phyloP scores from a whole-genome alignment of 2,113 vertebrate genomes.

The Scophthalmus maximus region DNA sequence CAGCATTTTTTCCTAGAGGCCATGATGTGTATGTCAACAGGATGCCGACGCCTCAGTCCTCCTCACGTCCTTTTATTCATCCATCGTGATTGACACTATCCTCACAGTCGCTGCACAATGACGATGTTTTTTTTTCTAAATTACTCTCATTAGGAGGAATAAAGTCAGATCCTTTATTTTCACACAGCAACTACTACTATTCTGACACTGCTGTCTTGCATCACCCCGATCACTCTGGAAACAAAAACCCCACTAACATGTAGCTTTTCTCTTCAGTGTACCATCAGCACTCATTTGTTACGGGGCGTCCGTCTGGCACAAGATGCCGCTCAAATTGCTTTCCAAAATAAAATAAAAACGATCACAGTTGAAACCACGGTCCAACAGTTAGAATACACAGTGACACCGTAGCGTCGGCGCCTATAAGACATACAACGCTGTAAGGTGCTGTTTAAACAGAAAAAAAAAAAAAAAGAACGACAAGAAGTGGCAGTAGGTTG shows the following conservation, averaged over 20 bases:
- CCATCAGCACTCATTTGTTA: not conserved
- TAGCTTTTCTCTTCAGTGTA: not conserved
- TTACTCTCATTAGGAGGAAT: not conserved
- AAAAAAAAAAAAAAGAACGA: not conserved
- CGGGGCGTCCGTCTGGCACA: no score
- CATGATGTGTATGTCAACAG: conserved; percentile 36
- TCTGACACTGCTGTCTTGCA: not conserved
- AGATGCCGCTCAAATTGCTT: not conserved
- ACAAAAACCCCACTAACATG: not conserved
- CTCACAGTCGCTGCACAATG: not conserved
- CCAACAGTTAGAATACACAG: not conserved
- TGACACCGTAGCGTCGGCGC: not conserved
- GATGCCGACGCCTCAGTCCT: conserved; percentile 39
- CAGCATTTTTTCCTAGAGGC: conserved; percentile 16
- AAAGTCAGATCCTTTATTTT: not conserved
- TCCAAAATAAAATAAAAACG: not conserved
- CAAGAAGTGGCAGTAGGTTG: not conserved
- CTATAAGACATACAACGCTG: not conserved
- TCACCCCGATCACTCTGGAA: not conserved
- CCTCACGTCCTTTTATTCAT: conserved; percentile 30
- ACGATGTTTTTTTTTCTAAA: not conserved
- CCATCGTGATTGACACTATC: conserved; percentile 29
- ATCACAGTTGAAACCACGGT: not conserved
- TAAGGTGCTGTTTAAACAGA: not conserved
- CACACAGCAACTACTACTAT: not conserved